Percentiles rank a stretch among this genome's conserved stretches.
Conservation (phyloP, 2,888 invertebrate species). For the Luperina nickerlii region DNA sequence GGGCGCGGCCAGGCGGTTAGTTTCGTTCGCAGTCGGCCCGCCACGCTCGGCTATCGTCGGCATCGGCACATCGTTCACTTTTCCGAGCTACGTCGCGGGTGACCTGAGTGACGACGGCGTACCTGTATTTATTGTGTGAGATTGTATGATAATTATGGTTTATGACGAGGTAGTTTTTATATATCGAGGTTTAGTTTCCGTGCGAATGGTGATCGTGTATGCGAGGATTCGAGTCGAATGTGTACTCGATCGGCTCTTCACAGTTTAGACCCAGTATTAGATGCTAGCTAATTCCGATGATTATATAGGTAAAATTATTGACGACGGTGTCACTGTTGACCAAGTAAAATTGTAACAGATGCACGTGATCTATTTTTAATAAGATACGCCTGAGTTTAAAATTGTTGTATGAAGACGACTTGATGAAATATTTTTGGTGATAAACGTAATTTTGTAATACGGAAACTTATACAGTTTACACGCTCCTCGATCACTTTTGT, state of each 20-base stretch:
- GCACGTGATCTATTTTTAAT: constrained; percentile 83
- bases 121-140: constrained; percentile 79
- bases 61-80: constrained; percentile 62
- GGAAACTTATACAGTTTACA: constrained; percentile 83
- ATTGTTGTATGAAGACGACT: constrained; percentile 70
- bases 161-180: constrained; percentile 66
- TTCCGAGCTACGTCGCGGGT: constrained; percentile 45
- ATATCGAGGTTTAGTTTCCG: constrained; percentile 60
- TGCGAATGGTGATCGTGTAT: constrained; percentile 55
- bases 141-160: constrained; percentile 72
- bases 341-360: constrained; percentile 68
- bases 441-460: constrained; percentile 86
- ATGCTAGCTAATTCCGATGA: constrained; percentile 59
- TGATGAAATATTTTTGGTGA: constrained; percentile 83
- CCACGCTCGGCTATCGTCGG: constrained; percentile 51
- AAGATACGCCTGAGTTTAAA: constrained; percentile 78
- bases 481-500: constrained; percentile 88
- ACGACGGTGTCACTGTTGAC: constrained; percentile 73
- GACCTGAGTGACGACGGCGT: constrained; percentile 44
- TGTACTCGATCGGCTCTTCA: constrained; percentile 52
- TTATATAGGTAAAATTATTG: constrained; percentile 53
- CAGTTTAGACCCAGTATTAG: constrained; percentile 60
- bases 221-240: constrained; percentile 27
- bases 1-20: constrained; percentile 31
- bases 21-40: constrained; percentile 40